Percentiles rank a stretch among this genome's conserved stretches.
Conservation (phyloP, 2,113 vertebrate species). For the Seriola aureovittata region DNA sequence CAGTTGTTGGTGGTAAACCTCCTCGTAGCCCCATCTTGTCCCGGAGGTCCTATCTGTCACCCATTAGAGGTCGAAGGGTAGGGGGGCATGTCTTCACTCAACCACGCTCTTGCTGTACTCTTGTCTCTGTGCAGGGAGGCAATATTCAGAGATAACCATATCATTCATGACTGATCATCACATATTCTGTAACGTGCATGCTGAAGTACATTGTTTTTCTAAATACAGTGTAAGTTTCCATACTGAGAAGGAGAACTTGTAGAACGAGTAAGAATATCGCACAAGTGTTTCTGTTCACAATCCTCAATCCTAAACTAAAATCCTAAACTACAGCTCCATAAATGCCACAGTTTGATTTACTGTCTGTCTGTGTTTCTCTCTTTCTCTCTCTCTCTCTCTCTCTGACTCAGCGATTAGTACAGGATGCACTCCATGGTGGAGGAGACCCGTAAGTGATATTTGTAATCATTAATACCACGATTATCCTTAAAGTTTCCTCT, state of each 20-base stretch:
- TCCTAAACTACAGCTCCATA: background rate
- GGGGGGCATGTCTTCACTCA: constrained; percentile 77
- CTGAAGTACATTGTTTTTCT: constrained; percentile 1
- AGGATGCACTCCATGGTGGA: constrained; percentile 92
- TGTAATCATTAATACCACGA: too few species aligned
- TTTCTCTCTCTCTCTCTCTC: constrained; percentile 28
- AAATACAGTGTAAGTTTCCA: background rate
- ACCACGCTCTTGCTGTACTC: constrained; percentile 63
- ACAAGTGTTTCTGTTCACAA: background rate
- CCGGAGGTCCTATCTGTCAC: constrained; percentile 89
- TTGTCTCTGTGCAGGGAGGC: constrained; percentile 56
- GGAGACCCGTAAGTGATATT: constrained; percentile 95
- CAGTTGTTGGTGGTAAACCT: constrained; percentile 93
- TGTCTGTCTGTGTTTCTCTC: constrained; percentile 18
- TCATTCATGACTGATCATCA: constrained; percentile 22
- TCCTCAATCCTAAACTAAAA: background rate
- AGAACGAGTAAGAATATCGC: background rate
- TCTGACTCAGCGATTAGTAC: constrained; percentile 89
- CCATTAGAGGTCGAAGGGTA: constrained; percentile 95
- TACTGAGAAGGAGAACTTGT: background rate
- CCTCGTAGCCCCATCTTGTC: constrained; percentile 95
- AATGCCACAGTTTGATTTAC: constrained; percentile 19
- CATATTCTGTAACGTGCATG: background rate
- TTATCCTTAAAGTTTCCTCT: background rate
- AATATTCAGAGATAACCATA: constrained; percentile 23